Evolutionary conservation across 2,888 invertebrate genomes (phyloP), one percentile per base, ranked within the genome.

Genomic region (Phalera bucephala): DNA sequence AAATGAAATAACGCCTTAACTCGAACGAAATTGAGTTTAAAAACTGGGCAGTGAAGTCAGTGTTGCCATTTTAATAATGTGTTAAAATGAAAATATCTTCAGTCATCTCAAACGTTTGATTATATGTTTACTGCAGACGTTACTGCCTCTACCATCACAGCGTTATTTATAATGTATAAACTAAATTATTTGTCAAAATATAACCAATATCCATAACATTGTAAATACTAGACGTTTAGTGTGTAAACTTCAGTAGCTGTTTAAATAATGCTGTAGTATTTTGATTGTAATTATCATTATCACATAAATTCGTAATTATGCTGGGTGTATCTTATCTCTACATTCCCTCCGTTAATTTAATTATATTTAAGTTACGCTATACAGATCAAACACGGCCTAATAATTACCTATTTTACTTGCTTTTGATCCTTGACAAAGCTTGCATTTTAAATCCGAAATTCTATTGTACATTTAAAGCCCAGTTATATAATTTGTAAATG

Each of bases 151-250:
- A 29, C 0, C 2, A 11, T 17, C 11, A 3, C 11, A 36, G 23
- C 39, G 43, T 39, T 56, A 42, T 38, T 47, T 45, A 47, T 54
- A 57, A 42, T 17, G 17, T 17, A 42, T 45, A 49, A 57, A 67
- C 73, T 83, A 84, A 86, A 80, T 86, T 86, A 85, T 85, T 85
- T 84, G 80, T 78, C 81, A 80, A 86, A 83, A 84, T 82, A 77
- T 80, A 78, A 72, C 69, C 69, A 71, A 58, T 69, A 70, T 67
- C 55, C 67, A 63, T 48, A 62, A 47, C 65, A 61, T 65, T 88
- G 87, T 88, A 87, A 80, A 88, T 87, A 84, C 75, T 25, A 73
- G 66, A 53, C 63, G 61, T 72, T 67, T 70, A 60, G 54, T 64
- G 54, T 64, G 61, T 71, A 54, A 60, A 66, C 47, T 38, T 51